Percentiles rank a stretch among this genome's conserved stretches.
These are phyloP conservation scores for Pyrrhosoma nymphula DNA, from an alignment of 2,888 invertebrate genomes.

Conservation along the genomic window DNA sequence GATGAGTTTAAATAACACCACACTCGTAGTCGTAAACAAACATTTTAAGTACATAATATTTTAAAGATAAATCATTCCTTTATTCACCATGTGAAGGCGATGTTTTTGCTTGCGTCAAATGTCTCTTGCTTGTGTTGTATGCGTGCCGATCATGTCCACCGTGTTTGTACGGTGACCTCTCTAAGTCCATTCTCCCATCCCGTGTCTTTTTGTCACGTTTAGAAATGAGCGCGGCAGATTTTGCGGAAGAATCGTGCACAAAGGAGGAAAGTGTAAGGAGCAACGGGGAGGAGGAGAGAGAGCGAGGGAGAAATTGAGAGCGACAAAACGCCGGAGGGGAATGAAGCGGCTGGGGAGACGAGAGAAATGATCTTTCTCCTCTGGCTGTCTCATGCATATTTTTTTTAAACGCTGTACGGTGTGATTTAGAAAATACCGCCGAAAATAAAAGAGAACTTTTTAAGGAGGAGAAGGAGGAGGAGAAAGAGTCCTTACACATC, in stretches of 20 bases:
- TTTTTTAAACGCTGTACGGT: background rate
- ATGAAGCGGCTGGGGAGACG: background rate
- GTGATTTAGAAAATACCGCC: background rate
- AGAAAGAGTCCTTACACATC: background rate
- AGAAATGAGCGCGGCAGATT: background rate
- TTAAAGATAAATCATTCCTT: too few relatives aligned
- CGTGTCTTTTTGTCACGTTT: too few relatives aligned
- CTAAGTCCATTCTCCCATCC: background rate
- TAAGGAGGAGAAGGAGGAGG: background rate
- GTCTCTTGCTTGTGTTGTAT: too few relatives aligned
- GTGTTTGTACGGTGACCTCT: too few relatives aligned
- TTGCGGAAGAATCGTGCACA: background rate
- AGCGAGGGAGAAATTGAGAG: background rate
- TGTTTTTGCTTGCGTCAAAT: too few relatives aligned
- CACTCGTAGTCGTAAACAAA: too few relatives aligned
- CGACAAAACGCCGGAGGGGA: background rate
- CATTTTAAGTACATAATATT: too few relatives aligned
- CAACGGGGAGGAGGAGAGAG: background rate
- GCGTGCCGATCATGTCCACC: too few relatives aligned
- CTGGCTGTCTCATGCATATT: background rate
- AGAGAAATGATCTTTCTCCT: background rate
- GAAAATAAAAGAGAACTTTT: background rate
- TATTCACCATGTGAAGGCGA: too few relatives aligned
- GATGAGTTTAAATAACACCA: too few relatives aligned
- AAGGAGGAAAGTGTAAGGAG: background rate